Base-by-base conservation (phyloP, 2,888 invertebrate species). In the Nebria salina region DNA sequence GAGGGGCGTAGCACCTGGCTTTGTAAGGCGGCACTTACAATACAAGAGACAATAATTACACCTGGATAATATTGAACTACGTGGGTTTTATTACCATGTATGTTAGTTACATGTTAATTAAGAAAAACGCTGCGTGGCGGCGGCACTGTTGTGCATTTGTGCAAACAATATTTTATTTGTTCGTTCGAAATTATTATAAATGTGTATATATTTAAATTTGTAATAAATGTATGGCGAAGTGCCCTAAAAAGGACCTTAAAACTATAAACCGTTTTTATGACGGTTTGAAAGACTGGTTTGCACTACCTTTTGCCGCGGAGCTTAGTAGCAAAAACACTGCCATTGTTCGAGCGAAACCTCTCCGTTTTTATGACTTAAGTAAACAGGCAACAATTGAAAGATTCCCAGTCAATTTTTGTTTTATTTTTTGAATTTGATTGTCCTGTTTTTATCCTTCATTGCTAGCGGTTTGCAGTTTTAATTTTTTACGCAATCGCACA, bases 41-140 rank as follows among this genome's bases (percentile, higher is more conserved):
- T 11, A 54, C 54, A 13, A 34, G 34, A 34, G 54, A 54, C 54
- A 54, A 54, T 54, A 54, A 54, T 54, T 54, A 54, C 54, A 54
- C 13, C 54, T 54, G 54, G 54, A 13, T 54, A 54, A 54, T 54
- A 54, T 54, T 54, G 54, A 34, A 34, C 34, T 34, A 34, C 34
- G 34, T 34, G 34, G 34, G 11, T 54, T 54, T 54, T 54, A 54
- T 54, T 54, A 54, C 54, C 54, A 34, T 20, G 72, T 34, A 72
- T 72, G 73, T 73, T 73, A 73, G 73, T 73, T 73, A 73, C 73
- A 73, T 73, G 73, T 73, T 73, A 73, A 73, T 73, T 73, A 73
- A 13, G 15, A 15, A 15, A 41, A 42, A 13, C 34, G 73, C 73
- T 11, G 42, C 73, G 42, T 73, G 15, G 15, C 41, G 42, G 11